These are phyloP conservation scores for Pseudococcus jackbeardsleyi DNA, from an alignment of 2,888 invertebrate genomes.

Conservation along the genomic window DNA sequence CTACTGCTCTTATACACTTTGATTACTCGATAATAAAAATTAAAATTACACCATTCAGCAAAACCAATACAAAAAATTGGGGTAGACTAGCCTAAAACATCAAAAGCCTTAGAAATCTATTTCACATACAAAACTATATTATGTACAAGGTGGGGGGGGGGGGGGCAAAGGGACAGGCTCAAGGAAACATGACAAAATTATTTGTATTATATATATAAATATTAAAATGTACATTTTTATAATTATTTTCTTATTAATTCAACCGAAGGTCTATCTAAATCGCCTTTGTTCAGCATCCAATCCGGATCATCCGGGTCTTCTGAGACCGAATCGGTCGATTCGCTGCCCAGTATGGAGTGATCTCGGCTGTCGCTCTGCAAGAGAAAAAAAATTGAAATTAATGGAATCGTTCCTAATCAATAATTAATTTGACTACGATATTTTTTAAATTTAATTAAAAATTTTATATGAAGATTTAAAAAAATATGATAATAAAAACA, in stretches of 20 bases:
- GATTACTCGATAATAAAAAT: constrained; percentile 19
- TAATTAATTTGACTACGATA: no score
- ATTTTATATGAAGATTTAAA: no score
- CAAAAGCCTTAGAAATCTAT: constrained; percentile 51
- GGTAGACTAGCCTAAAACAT: constrained; percentile 53
- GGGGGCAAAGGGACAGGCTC: background rate
- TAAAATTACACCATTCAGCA: constrained; percentile 47
- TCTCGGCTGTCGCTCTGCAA: constrained; percentile 41
- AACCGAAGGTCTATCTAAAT: background rate
- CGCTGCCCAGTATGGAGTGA: constrained; percentile 16
- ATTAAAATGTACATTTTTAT: background rate
- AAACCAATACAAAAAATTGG: constrained; percentile 34
- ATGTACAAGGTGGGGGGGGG: constrained; percentile 15
- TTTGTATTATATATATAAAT: background rate
- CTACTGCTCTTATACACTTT: background rate
- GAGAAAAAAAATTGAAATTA: background rate
- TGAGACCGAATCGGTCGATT: constrained; percentile 58
- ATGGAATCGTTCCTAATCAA: background rate
- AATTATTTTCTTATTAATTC: constrained; percentile 34
- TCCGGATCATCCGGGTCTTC: constrained; percentile 62
- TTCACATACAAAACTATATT: constrained; percentile 56
- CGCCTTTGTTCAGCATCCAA: constrained; percentile 60
- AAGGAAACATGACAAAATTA: constrained; percentile 35
- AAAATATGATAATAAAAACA: no score
- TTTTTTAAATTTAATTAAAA: no score